Conservation (phyloP, 2,888 invertebrate species). For the Geophilus truncorum region DNA sequence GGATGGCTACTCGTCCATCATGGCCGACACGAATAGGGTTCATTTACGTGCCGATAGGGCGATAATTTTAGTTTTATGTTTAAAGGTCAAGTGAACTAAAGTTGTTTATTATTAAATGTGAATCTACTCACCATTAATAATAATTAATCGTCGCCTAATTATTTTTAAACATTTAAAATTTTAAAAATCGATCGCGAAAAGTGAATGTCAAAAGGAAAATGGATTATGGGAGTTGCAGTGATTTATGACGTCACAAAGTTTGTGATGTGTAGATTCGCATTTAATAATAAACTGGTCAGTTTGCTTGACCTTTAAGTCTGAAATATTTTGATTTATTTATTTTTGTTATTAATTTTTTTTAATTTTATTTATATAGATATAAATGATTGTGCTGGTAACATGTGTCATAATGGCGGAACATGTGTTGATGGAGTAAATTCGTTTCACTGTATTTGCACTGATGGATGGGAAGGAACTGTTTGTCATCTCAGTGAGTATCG, state of each 20-base stretch:
- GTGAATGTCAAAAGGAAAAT: too few species aligned
- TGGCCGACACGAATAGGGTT: neutral
- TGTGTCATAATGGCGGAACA: conserved; percentile 58
- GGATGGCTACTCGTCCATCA: neutral
- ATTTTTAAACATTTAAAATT: too few species aligned
- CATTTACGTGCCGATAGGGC: neutral
- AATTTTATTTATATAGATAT: conserved; percentile 56
- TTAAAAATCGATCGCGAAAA: too few species aligned
- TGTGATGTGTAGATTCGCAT: too few species aligned
- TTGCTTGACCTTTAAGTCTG: neutral
- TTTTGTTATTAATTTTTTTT: neutral
- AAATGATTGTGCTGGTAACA: conserved; percentile 68
- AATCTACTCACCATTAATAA: too few species aligned
- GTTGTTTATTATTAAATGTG: too few species aligned
- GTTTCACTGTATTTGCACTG: conserved; percentile 78
- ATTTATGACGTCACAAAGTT: too few species aligned
- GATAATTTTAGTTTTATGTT: too few species aligned
- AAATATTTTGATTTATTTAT: neutral
- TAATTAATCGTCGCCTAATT: too few species aligned
- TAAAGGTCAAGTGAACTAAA: too few species aligned
- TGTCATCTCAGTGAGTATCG: conserved; percentile 52
- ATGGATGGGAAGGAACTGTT: conserved; percentile 75
- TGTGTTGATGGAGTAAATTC: conserved; percentile 61
- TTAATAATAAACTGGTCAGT: too few species aligned
- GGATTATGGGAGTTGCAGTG: too few species aligned